These are phyloP conservation scores for Drosophila cyrtoloma DNA, from an alignment of 2,888 invertebrate genomes.

Conservation along the genomic window DNA sequence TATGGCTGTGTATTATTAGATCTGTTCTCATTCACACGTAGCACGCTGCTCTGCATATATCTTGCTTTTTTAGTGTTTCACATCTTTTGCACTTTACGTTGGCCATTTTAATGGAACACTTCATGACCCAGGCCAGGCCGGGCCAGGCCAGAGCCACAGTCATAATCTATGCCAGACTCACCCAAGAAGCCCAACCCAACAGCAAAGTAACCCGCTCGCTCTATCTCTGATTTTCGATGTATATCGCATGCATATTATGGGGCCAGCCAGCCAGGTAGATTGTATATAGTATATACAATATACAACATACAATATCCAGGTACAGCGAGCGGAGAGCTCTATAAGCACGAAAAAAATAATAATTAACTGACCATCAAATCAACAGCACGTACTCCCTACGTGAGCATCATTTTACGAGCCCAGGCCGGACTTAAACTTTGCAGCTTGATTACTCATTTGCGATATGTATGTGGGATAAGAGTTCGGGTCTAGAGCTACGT, in stretches of 20 bases:
- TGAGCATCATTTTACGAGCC: conserved; percentile 84
- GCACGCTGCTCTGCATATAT: conserved; percentile 23
- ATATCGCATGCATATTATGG: conserved; percentile 64
- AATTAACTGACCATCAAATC: conserved; percentile 85
- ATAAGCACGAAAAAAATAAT: conserved; percentile 80
- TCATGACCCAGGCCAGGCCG: conserved; percentile 35
- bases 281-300: background rate
- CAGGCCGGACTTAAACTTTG: conserved; percentile 45
- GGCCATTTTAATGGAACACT: conserved; percentile 67
- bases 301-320: conserved; percentile 2
- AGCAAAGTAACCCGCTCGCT: conserved; percentile 24
- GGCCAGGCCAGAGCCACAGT: conserved; percentile 18
- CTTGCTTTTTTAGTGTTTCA: conserved; percentile 31
- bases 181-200: conserved; percentile 22
- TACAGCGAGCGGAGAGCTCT: conserved; percentile 45
- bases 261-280: conserved; percentile 3
- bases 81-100: conserved; percentile 19
- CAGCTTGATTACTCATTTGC: conserved; percentile 71
- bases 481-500: conserved; percentile 60
- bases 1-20: background rate
- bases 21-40: conserved; percentile 43
- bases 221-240: conserved; percentile 51
- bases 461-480: conserved; percentile 58
- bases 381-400: conserved; percentile 85
- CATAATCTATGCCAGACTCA: conserved; percentile 57